Percentiles rank a stretch among this genome's conserved stretches.
Evolutionary conservation across 2,888 invertebrate genomes (phyloP).

Genomic region (Pasiphila rectangulata): DNA sequence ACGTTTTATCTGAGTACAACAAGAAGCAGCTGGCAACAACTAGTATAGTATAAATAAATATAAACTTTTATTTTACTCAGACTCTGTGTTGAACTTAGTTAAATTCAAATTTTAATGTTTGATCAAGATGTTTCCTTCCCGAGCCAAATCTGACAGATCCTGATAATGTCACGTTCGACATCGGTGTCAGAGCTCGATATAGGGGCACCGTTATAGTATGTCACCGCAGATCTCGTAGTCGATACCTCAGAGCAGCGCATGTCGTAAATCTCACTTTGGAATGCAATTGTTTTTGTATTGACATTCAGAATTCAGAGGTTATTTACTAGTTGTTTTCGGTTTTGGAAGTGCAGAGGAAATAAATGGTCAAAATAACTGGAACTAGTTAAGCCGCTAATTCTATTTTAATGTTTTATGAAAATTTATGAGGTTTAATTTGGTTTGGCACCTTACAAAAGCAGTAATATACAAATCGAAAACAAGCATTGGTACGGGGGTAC

Average conservation of each 20-base stretch:
- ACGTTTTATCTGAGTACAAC: no score
- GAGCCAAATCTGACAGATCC: background rate
- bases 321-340: background rate
- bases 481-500: no score
- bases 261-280: conserved; percentile 30
- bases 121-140: background rate
- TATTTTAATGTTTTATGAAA: no score
- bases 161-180: conserved; percentile 4
- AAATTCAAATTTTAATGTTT: background rate
- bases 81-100: no score
- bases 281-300: conserved; percentile 29
- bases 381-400: no score
- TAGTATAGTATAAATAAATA: no score
- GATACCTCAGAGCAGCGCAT: conserved; percentile 26
- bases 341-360: background rate
- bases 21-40: no score
- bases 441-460: no score
- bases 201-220: conserved; percentile 9
- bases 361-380: no score
- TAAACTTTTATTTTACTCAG: no score
- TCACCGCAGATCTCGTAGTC: conserved; percentile 22
- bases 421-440: no score
- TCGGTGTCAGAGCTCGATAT: conserved; percentile 1
- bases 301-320: conserved; percentile 2
- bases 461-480: no score